Percentiles rank a stretch among this genome's conserved stretches.
Conservation (phyloP, 2,797 vertebrate species). For the Silurus aristotelis region DNA sequence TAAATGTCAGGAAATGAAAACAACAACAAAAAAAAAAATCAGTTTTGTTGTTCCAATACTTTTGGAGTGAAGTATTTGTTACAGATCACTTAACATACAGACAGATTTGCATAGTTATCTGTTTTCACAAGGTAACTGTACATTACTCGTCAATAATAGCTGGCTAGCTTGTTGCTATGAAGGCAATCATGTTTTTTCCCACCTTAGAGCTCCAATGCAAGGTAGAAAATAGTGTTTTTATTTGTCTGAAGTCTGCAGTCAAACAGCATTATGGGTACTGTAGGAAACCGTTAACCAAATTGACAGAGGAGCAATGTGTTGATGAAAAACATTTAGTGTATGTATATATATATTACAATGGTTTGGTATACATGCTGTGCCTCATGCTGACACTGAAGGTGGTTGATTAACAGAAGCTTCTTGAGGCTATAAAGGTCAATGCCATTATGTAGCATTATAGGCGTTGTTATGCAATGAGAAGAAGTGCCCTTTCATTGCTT, state of each 20-base stretch:
- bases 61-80: neutral
- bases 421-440: conserved; percentile 37
- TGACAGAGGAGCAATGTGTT: neutral
- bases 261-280: neutral
- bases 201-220: neutral
- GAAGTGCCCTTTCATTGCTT: conserved; percentile 39
- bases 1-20: neutral
- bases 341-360: neutral
- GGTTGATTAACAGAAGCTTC: conserved; percentile 15
- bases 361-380: neutral
- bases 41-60: neutral
- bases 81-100: neutral
- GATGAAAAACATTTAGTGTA: neutral
- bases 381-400: conserved; percentile 3
- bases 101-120: neutral
- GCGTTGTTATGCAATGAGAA: conserved; percentile 42
- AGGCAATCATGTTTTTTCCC: neutral
- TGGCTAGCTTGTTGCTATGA: neutral
- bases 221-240: neutral
- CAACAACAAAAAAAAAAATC: neutral
- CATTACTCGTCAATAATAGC: neutral
- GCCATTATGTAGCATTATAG: conserved; percentile 45
- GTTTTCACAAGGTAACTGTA: neutral
- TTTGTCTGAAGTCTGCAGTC: neutral
- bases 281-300: neutral